A percentile compares a stretch with the other conserved stretches of the same genome.
phyloP scores from a whole-genome alignment of 1,140 invertebrate genomes.

The Antheraea pernyi region DNA sequence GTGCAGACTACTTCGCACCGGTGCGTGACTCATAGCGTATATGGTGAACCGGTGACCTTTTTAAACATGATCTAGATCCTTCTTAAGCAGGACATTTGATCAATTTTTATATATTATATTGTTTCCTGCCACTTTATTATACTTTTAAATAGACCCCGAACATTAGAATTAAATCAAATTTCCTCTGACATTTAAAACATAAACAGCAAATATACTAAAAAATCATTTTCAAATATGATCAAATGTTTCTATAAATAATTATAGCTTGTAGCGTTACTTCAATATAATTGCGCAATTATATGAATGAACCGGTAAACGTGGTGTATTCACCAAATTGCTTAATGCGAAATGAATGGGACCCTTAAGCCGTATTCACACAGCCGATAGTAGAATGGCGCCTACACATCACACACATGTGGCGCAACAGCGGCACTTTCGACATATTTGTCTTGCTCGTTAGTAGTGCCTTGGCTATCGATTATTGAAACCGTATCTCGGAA shows the following conservation, averaged over 20 bases:
- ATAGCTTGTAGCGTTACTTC: slow-evolving; percentile 15
- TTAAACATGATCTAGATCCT: slow-evolving; percentile 42
- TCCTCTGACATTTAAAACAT: slow-evolving; percentile 23
- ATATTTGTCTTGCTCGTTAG: slow-evolving; percentile 68
- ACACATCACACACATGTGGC: slow-evolving; percentile 73
- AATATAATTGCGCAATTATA: slow-evolving; percentile 47
- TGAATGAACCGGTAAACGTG: slow-evolving; percentile 72
- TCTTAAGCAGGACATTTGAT: slow-evolving; percentile 25
- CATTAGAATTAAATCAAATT: slow-evolving; percentile 7
- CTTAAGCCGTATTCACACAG: slow-evolving; percentile 56
- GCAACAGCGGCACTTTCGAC: slow-evolving; percentile 70
- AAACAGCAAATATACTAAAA: slow-evolving; percentile 4
- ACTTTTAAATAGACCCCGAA: slow-evolving; percentile 1
- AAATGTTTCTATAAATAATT: slow-evolving; percentile 10
- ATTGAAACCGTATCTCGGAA: slow-evolving; percentile 55
- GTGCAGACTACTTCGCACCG: slow-evolving; percentile 48
- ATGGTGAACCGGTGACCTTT: slow-evolving; percentile 53
- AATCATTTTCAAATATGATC: background rate
- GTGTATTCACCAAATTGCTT: slow-evolving; percentile 72
- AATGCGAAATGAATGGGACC: slow-evolving; percentile 74
- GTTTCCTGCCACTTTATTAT: slow-evolving; percentile 20
- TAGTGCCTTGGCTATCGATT: slow-evolving; percentile 53
- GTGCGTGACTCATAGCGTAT: slow-evolving; percentile 45
- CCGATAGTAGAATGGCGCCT: slow-evolving; percentile 58
- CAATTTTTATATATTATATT: slow-evolving; percentile 9